Evolutionary conservation across 2,888 invertebrate species (phyloP), one percentile per base, ranked within the genome.

Genomic region (Masnerella sp.): DNA sequence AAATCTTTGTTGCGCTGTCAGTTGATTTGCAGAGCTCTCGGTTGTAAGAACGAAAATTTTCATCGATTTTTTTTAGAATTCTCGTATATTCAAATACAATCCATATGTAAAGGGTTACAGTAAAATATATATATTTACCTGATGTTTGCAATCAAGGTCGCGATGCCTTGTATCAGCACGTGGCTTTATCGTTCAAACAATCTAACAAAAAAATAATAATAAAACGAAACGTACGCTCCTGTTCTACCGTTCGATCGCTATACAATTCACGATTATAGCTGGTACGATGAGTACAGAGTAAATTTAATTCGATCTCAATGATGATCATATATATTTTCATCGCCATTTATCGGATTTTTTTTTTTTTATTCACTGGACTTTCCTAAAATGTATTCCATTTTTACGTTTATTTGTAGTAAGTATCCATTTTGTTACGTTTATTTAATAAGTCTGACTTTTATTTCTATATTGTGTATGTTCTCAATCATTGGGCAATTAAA

Each of bases 201-300:
- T 14, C 34, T 51, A 51, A 51, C 17, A 22, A 40, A 45, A 18
- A 15, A 36, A 45, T n/a, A n/a, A n/a, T n/a, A n/a, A n/a, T n/a
- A n/a, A n/a, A n/a, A 58, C 22, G 47, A 69, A 68, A 74, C 73
- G 73, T 73, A 67, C 18, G 47, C 73, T 69, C 73, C 54, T 74
- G 56, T 64, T 74, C 73, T 62, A 74, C 49, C 73, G 73, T 74
- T 74, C 73, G 73, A 73, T 73, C 49, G 61, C 67, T 56, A 51
- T 11, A 71, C 43, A 56, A 25, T 47, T 56, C 15, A 42, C 67
- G 73, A 67, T 61, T 56, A 61, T 68, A 54, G 15, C 0, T 25
- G 17, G 9, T 58, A 43, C 47, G 61, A 56, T 56, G 40, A 22
- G 12, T 45, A 17, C 61, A 47, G 65, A 65, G 22, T 62, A 69